Percentiles rank a stretch among this genome's conserved stretches.
These are phyloP conservation scores for Diloba caeruleocephala DNA, from an alignment of 2,888 invertebrate species.

Conservation along the genomic window DNA sequence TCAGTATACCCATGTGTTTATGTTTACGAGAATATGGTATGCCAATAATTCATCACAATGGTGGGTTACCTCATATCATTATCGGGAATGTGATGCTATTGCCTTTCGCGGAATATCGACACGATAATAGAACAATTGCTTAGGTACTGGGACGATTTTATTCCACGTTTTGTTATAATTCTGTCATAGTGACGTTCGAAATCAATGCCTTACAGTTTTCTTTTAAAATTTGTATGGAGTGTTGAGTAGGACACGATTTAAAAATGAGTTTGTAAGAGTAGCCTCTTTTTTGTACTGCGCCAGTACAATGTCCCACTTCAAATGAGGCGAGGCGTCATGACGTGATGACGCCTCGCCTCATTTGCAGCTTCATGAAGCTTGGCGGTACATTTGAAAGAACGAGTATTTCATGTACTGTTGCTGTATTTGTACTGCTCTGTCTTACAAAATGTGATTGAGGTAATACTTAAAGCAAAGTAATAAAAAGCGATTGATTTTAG, in stretches of 20 bases:
- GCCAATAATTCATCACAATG: constrained; percentile 57
- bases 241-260: background rate
- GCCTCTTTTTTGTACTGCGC: no score
- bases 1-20: constrained; percentile 31
- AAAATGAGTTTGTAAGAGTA: no score
- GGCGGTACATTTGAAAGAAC: no score
- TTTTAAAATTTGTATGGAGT: constrained; percentile 8
- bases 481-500: no score
- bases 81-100: constrained; percentile 52
- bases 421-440: no score
- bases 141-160: constrained; percentile 20
- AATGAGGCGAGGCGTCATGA: no score
- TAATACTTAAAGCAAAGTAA: no score
- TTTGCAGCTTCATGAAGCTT: no score
- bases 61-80: constrained; percentile 71
- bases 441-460: no score
- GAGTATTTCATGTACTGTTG: no score
- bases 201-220: constrained; percentile 10
- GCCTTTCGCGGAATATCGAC: constrained; percentile 48
- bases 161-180: constrained; percentile 30
- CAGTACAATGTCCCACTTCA: no score
- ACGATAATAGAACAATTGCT: constrained; percentile 40
- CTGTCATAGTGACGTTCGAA: constrained; percentile 32
- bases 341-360: no score
- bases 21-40: constrained; percentile 56